A percentile compares a stretch with the other conserved stretches of the same genome.
Conservation (phyloP, 92 coral and sea anemone genomes). For the Metridium senile region DNA sequence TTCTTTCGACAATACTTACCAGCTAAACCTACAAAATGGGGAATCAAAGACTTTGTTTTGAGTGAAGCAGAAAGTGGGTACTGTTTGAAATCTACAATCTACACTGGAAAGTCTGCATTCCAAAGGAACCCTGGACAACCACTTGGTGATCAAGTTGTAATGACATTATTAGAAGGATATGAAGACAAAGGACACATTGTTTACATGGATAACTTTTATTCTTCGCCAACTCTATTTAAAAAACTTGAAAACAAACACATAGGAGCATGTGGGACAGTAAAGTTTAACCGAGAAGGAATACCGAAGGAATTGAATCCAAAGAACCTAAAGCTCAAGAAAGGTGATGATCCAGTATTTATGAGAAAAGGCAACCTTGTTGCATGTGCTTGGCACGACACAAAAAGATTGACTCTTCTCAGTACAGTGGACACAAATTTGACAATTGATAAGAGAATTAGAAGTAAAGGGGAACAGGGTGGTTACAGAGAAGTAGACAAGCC, state of each 20-base stretch:
- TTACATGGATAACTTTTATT: constrained; percentile 54
- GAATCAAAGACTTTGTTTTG: constrained; percentile 57
- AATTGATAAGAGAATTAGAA: constrained; percentile 32
- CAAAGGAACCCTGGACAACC: no score
- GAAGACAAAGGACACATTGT: constrained; percentile 29
- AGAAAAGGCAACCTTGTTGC: constrained; percentile 55
- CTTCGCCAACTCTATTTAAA: constrained; percentile 36
- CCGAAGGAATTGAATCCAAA: constrained; percentile 45
- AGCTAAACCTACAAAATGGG: constrained; percentile 69
- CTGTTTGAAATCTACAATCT: constrained; percentile 42
- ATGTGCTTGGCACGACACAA: constrained; percentile 78
- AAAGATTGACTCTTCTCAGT: constrained; percentile 46
- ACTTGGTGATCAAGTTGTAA: no score
- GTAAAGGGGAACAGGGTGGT: constrained; percentile 29
- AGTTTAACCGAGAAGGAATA: constrained; percentile 38
- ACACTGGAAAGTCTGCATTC: constrained; percentile 56
- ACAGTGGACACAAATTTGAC: constrained; percentile 49
- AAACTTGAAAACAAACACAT: constrained; percentile 43
- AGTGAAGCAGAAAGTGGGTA: constrained; percentile 32
- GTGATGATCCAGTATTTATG: constrained; percentile 60
- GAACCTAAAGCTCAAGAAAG: constrained; percentile 37
- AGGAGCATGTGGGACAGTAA: constrained; percentile 77
- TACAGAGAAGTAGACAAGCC: constrained; percentile 54
- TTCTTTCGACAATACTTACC: constrained; percentile 64
- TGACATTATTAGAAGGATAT: constrained; percentile 12